phyloP scores from a whole-genome alignment of 2,797 vertebrate species.

The Geotria australis region DNA sequence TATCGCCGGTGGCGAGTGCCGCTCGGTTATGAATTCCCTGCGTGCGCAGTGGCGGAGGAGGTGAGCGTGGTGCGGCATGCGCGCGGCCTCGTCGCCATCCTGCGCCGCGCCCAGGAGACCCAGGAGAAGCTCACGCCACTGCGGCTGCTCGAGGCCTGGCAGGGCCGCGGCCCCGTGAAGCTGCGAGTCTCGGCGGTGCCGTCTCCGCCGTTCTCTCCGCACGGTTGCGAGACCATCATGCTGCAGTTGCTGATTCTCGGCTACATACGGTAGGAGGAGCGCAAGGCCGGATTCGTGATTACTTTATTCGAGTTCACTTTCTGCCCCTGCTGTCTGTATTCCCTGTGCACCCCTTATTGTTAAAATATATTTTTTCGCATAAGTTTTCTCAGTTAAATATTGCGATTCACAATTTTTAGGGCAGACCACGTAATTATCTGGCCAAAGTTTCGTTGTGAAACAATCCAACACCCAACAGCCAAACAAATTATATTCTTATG shows the following conservation, averaged over 20 bases:
- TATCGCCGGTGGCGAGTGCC: not conserved
- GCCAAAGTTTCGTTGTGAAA: too few species aligned
- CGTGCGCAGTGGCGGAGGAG: conserved; percentile 13
- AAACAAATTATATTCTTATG: too few species aligned
- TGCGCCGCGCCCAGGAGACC: conserved; percentile 29
- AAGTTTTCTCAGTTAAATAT: not conserved
- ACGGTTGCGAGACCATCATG: conserved; percentile 38
- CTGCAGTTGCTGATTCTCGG: conserved; percentile 32
- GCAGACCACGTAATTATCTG: too few species aligned
- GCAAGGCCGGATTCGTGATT: not conserved
- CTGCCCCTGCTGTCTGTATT: not conserved
- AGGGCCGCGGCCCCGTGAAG: conserved; percentile 44
- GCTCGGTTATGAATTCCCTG: not conserved
- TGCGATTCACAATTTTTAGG: too few species aligned
- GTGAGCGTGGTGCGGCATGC: conserved; percentile 30
- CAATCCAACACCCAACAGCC: too few species aligned
- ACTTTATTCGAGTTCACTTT: not conserved
- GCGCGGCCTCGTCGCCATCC: conserved; percentile 35
- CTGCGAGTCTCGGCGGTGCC: conserved; percentile 25
- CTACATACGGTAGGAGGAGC: conserved; percentile 33
- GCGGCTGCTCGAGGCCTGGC: conserved; percentile 60
- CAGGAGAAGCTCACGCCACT: conserved; percentile 65
- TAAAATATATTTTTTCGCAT: not conserved
- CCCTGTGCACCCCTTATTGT: conserved; percentile 6
- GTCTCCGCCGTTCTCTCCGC: conserved; percentile 19